A percentile compares a stretch with the other conserved stretches of the same genome.
Conservation (phyloP, 1,140 invertebrate genomes). For the Lucilia sericata region DNA sequence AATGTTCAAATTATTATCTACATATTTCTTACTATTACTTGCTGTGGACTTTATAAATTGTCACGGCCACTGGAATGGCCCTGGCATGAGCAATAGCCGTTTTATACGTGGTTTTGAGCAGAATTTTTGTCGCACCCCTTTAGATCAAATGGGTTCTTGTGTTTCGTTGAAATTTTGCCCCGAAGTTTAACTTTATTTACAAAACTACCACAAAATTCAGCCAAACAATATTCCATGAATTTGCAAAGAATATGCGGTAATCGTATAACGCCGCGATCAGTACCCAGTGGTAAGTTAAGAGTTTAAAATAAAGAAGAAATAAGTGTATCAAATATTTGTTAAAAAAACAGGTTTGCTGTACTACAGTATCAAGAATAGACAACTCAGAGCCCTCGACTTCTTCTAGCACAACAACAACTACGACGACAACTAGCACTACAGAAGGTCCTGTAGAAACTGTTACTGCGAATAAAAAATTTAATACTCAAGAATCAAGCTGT, state of each 20-base stretch:
- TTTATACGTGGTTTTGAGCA: too few species aligned
- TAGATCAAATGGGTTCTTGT: constrained; percentile 46
- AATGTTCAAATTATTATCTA: too few species aligned
- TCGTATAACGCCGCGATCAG: constrained; percentile 44
- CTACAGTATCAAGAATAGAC: not conserved
- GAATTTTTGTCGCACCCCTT: constrained; percentile 44
- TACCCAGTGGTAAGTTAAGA: constrained; percentile 47
- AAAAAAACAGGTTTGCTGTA: constrained; percentile 38
- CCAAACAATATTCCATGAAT: constrained; percentile 43
- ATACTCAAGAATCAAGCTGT: constrained; percentile 22
- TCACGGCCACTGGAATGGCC: too few species aligned
- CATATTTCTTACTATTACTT: too few species aligned
- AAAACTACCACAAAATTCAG: constrained; percentile 39
- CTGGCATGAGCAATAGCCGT: too few species aligned
- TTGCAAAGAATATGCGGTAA: constrained; percentile 43
- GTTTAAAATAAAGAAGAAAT: not conserved
- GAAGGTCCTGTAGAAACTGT: constrained; percentile 15
- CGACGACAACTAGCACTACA: not conserved
- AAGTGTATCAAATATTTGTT: not conserved
- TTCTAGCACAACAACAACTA: not conserved
- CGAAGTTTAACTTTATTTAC: constrained; percentile 45
- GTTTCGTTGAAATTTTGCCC: constrained; percentile 49
- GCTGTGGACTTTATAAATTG: too few species aligned
- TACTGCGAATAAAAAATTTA: not conserved
- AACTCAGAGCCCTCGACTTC: not conserved